Conservation (phyloP, 2,888 invertebrate species). For the Gandaritis pyraliata region DNA sequence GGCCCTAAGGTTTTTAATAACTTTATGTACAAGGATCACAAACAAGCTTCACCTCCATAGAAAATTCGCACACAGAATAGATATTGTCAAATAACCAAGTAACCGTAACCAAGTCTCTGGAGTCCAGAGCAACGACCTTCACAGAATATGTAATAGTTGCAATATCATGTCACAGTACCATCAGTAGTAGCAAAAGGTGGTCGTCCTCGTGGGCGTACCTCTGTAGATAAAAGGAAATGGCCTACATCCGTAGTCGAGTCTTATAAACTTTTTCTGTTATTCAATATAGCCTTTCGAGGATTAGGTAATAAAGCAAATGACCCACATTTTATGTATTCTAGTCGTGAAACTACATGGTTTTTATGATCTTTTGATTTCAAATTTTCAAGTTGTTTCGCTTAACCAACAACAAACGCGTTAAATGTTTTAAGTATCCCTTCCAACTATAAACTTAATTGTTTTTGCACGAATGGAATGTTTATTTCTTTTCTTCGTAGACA, state of each 20-base stretch:
- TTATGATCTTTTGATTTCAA: no score
- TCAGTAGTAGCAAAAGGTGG: conserved; percentile 36
- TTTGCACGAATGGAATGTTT: no score
- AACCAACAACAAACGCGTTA: no score
- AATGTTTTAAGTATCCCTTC: no score
- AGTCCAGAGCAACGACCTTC: conserved; percentile 44
- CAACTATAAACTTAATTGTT: no score
- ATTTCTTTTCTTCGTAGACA: no score
- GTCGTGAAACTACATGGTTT: no score
- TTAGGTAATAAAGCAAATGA: background rate
- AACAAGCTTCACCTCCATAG: background rate
- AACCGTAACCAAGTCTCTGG: conserved; percentile 33
- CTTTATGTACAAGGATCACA: no score
- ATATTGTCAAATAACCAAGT: conserved; percentile 25
- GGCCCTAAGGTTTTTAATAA: no score
- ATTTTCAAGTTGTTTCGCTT: no score
- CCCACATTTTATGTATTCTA: conserved; percentile 5
- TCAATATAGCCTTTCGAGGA: conserved; percentile 22
- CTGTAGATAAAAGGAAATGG: conserved; percentile 39
- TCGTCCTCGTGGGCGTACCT: conserved; percentile 44
- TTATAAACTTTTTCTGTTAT: conserved; percentile 29
- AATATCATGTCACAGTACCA: conserved; percentile 10
- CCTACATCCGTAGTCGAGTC: conserved; percentile 34
- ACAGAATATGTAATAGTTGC: conserved; percentile 18
- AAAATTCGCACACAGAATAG: conserved; percentile 7